These are phyloP conservation scores for Petrolisthes cinctipes DNA, from an alignment of 2,888 invertebrate species.

Conservation along the genomic window DNA sequence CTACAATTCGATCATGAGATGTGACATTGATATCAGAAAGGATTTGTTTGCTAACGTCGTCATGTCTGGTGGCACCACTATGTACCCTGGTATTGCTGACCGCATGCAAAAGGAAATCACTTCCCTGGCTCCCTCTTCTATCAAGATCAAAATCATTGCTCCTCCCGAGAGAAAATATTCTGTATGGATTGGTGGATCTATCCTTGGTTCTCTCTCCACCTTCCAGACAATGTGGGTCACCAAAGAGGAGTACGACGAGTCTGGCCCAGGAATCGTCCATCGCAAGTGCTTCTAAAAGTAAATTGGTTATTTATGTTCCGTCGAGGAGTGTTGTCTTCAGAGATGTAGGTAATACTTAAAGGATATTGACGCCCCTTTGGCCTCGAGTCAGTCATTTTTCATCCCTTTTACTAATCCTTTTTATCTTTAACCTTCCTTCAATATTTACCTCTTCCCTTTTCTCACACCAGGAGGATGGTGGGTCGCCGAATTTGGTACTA, in stretches of 20 bases:
- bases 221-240: constrained; percentile 10
- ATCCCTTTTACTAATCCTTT: too few species aligned
- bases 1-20: constrained; percentile 74
- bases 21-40: constrained; percentile 68
- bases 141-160: constrained; percentile 7
- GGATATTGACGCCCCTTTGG: too few species aligned
- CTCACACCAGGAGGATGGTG: too few species aligned
- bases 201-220: background rate
- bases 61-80: constrained; percentile 62
- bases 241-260: constrained; percentile 1
- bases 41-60: constrained; percentile 67
- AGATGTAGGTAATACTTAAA: too few species aligned
- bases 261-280: constrained; percentile 3
- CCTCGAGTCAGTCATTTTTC: too few species aligned
- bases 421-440: too few species aligned
- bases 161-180: constrained; percentile 3
- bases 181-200: constrained; percentile 5
- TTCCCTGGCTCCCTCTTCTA: background rate
- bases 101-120: constrained; percentile 66
- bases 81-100: constrained; percentile 64
- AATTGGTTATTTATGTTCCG: background rate
- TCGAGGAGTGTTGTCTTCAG: too few species aligned
- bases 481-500: too few species aligned
- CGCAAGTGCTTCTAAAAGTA: background rate
- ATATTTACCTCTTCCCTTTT: too few species aligned